Percentiles rank a stretch among this genome's conserved stretches.
Evolutionary conservation across 2,888 invertebrate genomes (phyloP).

Genomic region (Bellardia pandia): DNA sequence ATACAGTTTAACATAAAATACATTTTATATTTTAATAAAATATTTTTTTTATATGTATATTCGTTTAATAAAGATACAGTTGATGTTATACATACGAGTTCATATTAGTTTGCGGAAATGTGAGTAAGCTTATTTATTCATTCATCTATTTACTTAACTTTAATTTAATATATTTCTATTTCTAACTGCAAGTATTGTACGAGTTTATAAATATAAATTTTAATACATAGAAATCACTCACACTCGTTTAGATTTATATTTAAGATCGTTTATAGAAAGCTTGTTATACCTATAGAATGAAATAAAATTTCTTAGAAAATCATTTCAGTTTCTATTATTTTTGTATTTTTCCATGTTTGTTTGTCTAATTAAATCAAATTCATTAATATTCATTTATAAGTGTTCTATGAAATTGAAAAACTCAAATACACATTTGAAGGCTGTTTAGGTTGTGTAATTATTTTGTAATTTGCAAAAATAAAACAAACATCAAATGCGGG

Average conservation of each 20-base stretch:
- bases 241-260: not conserved
- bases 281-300: no score
- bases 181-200: not conserved
- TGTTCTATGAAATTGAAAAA: slow-evolving; percentile 31
- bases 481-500: slow-evolving; percentile 8
- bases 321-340: slow-evolving; percentile 28
- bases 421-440: not conserved
- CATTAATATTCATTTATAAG: slow-evolving; percentile 48
- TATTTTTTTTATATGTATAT: not conserved
- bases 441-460: slow-evolving; percentile 23
- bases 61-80: not conserved
- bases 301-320: slow-evolving; percentile 51
- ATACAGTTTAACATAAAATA: not conserved
- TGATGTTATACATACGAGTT: not conserved
- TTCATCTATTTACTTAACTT: slow-evolving; percentile 29
- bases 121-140: slow-evolving; percentile 14
- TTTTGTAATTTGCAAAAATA: slow-evolving; percentile 26
- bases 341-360: not conserved
- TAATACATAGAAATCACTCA: not conserved
- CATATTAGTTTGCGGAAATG: slow-evolving; percentile 31
- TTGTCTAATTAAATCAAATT: slow-evolving; percentile 40
- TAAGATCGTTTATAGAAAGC: not conserved
- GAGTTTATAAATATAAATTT: not conserved
- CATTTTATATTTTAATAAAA: not conserved
- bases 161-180: slow-evolving; percentile 13